phyloP scores from a whole-genome alignment of 2,113 vertebrate genomes.

The Pimephales promelas region DNA sequence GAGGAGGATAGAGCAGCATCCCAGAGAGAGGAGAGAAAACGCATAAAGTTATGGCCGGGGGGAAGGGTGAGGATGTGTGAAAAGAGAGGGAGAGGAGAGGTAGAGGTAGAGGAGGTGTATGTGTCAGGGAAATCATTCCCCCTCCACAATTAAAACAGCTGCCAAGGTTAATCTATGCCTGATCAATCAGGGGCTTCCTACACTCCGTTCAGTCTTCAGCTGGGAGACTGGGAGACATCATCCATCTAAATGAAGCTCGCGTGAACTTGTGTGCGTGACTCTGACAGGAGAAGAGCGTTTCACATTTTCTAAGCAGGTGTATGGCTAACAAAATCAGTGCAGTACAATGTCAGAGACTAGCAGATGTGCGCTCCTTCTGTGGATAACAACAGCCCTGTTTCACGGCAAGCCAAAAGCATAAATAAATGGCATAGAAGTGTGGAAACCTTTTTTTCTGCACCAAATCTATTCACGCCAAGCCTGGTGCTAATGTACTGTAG shows the following conservation, averaged over 20 bases:
- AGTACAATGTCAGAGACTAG: not conserved
- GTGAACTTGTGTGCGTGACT: not conserved
- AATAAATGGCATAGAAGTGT: not conserved
- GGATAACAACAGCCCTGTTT: constrained; percentile 5
- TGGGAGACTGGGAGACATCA: not conserved
- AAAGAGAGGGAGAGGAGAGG: not conserved
- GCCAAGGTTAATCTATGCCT: constrained; percentile 50
- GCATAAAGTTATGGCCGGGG: not conserved
- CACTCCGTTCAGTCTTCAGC: constrained; percentile 17
- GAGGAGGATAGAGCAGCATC: not conserved
- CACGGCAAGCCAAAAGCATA: not conserved
- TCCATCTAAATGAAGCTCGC: not conserved
- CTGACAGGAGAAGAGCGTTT: not conserved
- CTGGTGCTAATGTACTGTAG: not conserved
- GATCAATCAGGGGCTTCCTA: constrained; percentile 50
- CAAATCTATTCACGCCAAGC: not conserved
- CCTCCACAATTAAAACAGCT: constrained; percentile 52
- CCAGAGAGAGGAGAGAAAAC: not conserved
- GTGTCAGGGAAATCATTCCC: constrained; percentile 41
- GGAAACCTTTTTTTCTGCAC: not conserved
- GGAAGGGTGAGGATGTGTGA: not conserved
- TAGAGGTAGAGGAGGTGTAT: constrained; percentile 3
- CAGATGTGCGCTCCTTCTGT: not conserved
- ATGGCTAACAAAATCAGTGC: not conserved
- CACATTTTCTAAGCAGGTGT: constrained; percentile 32